Evolutionary conservation across 2,113 vertebrate genomes (phyloP), one percentile per base, ranked within the genome.

Genomic region (Myotis brandtii): DNA sequence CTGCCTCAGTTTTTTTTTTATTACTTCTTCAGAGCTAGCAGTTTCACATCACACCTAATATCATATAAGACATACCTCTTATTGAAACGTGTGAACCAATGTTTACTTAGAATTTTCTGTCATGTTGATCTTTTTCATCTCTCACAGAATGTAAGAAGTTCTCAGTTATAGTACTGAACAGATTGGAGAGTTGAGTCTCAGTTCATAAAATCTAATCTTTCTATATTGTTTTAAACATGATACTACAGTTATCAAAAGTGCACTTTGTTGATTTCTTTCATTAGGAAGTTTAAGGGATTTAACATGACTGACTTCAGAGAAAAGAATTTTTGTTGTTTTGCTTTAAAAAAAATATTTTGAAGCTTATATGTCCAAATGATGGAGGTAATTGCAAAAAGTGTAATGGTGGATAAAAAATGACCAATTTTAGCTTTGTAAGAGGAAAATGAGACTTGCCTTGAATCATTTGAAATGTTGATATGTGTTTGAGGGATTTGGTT

Each of bases 1-100:
- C 46, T 30, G 16, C 30, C 17, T 30, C 46, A 50, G 73, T 50
- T 50, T 77, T 17, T 59, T 87, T 82, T 17, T 62, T 84, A 43
- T 46, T 4, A 84, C 76, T 93, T 93, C 1, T 81, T 37, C 32
- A 66, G 43, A 84, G 30, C 18, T 66, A 72, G 13, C 40, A 40
- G 23, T 72, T 93, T 62, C 40, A 72, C 40, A 43, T 48, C 76
- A 25, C 48, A 82, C 21, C 25, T 93, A 70, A 50, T 75, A 50
- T 80, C 54, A 52, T 4, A 50, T 17, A 89, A 66, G 66, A 54
- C 0, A 17, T 72, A 75, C 30, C 25, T 72, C 5, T 52, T 56
- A 76, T 81, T 89, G 91, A 96, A 93, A 85, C 37, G 50, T 76
- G 23, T 95, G 59, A 91, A n/a, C 18, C 8, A 73, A n/a, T 83